Evolutionary conservation across 2,888 invertebrate species (phyloP).

Genomic region (Chironomus riparius): DNA sequence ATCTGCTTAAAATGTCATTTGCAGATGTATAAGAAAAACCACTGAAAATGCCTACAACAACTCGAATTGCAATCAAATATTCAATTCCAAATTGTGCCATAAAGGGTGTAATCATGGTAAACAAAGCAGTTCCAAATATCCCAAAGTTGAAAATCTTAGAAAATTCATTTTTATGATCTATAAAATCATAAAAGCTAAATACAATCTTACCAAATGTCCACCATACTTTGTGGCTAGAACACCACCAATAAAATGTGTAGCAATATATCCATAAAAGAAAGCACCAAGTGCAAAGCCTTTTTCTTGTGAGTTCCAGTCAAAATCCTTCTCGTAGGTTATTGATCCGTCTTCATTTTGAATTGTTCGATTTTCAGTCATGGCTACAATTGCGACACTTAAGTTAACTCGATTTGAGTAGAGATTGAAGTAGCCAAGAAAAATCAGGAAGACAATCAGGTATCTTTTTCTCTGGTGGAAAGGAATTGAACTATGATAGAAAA

Average conservation of each 20-base stretch:
- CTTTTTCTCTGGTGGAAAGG: constrained; percentile 2
- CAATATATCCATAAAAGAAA: constrained; percentile 82
- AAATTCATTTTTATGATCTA: neutral
- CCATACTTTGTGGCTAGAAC: constrained; percentile 60
- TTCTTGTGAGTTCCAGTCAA: constrained; percentile 68
- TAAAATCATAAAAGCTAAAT: too few species aligned
- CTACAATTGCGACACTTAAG: constrained; percentile 86
- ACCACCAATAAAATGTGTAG: constrained; percentile 62
- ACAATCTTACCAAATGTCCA: constrained; percentile 59
- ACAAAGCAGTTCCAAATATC: constrained; percentile 64
- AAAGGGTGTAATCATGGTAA: constrained; percentile 72
- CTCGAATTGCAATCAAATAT: constrained; percentile 60
- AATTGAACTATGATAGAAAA: too few species aligned
- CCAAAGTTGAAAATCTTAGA: constrained; percentile 62
- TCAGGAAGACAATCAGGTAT: neutral
- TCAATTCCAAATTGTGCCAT: constrained; percentile 61
- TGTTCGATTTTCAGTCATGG: constrained; percentile 71
- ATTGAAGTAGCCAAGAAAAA: constrained; percentile 5
- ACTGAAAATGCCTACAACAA: constrained; percentile 65
- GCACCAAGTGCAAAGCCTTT: constrained; percentile 74
- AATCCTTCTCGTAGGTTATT: constrained; percentile 57
- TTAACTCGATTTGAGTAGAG: constrained; percentile 15
- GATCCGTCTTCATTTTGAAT: constrained; percentile 52
- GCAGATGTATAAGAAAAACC: constrained; percentile 41
- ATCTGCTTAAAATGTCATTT: constrained; percentile 54